Evolutionary conservation across 2,888 invertebrate species (phyloP), one percentile per base, ranked within the genome.

Genomic region (Loripinus fragilis): DNA sequence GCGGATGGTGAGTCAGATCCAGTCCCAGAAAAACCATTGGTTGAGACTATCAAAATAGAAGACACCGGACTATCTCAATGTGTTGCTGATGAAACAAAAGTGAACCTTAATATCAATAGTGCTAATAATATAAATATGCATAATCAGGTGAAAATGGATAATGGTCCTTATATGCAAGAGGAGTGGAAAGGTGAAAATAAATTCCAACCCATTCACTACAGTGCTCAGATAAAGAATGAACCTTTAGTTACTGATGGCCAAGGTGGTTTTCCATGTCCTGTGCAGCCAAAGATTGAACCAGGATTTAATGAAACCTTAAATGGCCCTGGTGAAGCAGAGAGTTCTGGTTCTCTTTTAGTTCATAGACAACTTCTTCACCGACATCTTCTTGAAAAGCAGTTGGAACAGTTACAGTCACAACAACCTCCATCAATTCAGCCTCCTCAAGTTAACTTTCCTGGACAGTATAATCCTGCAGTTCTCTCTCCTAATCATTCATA

Each of bases 341-440:
- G 33, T 33, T 12, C 30, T 3, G 17, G 33, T 20, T 60, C 60
- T 15, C 60, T 60, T 33, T 5, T 12, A 17, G 30, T 33, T 5
- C 33, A 60, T 33, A 60, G 60, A 20, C 60, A 60, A 60, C 60
- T 60, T 10, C 33, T 60, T 33, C 60, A 60, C 2, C 28, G 25
- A 17, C 60, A 60, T 17, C 33, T 60, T 1, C 60, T 60, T 3
- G 33, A 60, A 20, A 60, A 60, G 33, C 60, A 60, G 33, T 60
- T 60, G 28, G 60, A 60, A 33, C 5, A 10, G 30, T 33, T 60
- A 10, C 30, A 60, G 23, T 33, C 3, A 2, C 33, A 33, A 60
- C 30, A 60, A 20, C 25, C 5, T 7, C n/a, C n/a, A n/a, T n/a
- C n/a, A n/a, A 17, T 10, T 33, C 60, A 60, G 33, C 60, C 52